Evolutionary conservation across 1,140 invertebrate species (phyloP).

Genomic region (Drosophila azteca): DNA sequence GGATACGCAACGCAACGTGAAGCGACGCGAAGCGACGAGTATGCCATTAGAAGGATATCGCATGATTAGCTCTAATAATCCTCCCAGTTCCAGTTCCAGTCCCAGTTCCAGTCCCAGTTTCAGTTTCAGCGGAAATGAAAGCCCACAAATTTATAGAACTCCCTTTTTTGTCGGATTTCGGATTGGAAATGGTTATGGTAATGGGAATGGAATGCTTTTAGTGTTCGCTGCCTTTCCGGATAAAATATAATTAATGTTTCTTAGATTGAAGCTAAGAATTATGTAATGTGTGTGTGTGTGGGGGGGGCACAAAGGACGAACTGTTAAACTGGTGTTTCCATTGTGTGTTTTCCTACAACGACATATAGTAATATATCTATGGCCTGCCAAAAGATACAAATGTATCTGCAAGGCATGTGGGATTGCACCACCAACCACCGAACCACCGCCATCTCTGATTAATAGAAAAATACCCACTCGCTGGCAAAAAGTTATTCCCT

Average conservation of each 20-base stretch:
- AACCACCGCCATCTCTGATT: slow-evolving; percentile 24
- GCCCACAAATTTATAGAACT: slow-evolving; percentile 25
- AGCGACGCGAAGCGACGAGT: too few relatives aligned
- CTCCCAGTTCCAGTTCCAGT: slow-evolving; percentile 23
- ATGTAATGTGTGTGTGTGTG: background rate
- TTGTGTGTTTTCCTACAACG: background rate
- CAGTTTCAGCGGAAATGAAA: slow-evolving; percentile 21
- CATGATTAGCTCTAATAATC: slow-evolving; percentile 73
- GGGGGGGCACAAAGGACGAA: background rate
- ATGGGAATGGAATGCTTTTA: slow-evolving; percentile 36
- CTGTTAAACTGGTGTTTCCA: background rate
- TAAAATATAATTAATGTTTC: slow-evolving; percentile 32
- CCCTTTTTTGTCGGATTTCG: background rate
- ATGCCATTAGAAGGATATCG: slow-evolving; percentile 63
- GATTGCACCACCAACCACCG: too few relatives aligned
- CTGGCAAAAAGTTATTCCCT: slow-evolving; percentile 22
- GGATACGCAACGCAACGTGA: too few relatives aligned
- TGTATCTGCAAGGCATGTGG: slow-evolving; percentile 16
- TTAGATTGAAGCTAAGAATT: slow-evolving; percentile 14
- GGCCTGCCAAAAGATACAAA: slow-evolving; percentile 46
- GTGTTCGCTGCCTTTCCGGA: background rate
- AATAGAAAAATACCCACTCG: slow-evolving; percentile 52
- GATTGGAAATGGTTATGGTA: background rate
- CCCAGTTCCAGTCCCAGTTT: too few relatives aligned
- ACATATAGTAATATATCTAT: background rate